Evolutionary conservation across 2,888 invertebrate species (phyloP).

Genomic region (Caenorhabditis uteleia): DNA sequence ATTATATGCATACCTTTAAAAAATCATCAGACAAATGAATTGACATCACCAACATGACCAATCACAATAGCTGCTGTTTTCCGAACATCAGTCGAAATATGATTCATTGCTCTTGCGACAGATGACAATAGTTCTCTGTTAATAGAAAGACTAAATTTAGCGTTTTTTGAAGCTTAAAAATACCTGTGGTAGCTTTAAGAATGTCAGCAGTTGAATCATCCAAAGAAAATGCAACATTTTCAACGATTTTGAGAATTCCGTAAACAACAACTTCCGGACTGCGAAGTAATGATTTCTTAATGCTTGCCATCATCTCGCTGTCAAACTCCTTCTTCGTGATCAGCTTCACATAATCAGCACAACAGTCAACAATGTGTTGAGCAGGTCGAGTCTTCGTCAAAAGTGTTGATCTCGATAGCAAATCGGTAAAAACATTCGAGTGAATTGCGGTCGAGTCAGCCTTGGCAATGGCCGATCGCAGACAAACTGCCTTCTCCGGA

Average conservation of each 20-base stretch:
- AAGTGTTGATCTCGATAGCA: constrained; percentile 26
- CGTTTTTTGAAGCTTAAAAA: constrained; percentile 33
- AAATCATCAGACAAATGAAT: constrained; percentile 33
- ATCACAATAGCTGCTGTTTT: constrained; percentile 39
- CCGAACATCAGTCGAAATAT: constrained; percentile 79
- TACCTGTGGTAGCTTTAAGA: constrained; percentile 31
- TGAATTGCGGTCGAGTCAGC: neutral
- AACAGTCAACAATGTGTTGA: constrained; percentile 17
- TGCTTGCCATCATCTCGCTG: constrained; percentile 80
- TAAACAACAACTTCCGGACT: constrained; percentile 87
- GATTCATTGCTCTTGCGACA: constrained; percentile 77
- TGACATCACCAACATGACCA: constrained; percentile 35
- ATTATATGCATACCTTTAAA: constrained; percentile 34
- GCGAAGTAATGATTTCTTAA: constrained; percentile 88
- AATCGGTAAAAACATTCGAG: constrained; percentile 20
- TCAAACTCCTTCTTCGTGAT: constrained; percentile 74
- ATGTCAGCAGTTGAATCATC: constrained; percentile 36
- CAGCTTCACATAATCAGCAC: neutral
- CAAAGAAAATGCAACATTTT: constrained; percentile 25
- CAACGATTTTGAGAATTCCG: constrained; percentile 31
- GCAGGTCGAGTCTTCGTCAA: constrained; percentile 32
- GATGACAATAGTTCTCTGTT: constrained; percentile 83
- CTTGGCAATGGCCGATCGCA: constrained; percentile 15
- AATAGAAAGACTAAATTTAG: constrained; percentile 69
- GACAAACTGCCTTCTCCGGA: constrained; percentile 20